phyloP scores from a whole-genome alignment of 1,140 invertebrate genomes.

The Cheumatopsyche charites region DNA sequence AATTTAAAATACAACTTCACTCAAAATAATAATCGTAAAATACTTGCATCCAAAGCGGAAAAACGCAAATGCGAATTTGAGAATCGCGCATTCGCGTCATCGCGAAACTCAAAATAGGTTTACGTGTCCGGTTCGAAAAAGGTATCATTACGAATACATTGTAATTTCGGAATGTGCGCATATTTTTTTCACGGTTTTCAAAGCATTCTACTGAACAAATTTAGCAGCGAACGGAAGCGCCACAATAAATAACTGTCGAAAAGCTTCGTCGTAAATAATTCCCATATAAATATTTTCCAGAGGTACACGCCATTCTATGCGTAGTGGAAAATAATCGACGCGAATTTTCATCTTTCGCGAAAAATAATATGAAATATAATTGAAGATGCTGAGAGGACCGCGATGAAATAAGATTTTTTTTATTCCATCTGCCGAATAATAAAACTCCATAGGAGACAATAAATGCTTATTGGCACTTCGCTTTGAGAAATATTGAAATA shows the following conservation, averaged over 20 bases:
- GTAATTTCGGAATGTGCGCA: neutral
- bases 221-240: constrained; percentile 1
- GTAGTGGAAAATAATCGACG: neutral
- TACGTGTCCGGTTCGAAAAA: neutral
- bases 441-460: neutral
- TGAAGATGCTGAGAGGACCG: neutral
- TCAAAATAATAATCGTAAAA: too few relatives aligned
- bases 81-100: neutral
- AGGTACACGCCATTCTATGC: neutral
- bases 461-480: constrained; percentile 3
- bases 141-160: neutral
- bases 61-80: neutral
- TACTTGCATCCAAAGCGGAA: too few relatives aligned
- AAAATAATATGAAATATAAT: neutral
- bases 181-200: neutral
- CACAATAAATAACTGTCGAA: constrained; percentile 16
- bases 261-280: constrained; percentile 2
- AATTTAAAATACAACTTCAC: too few relatives aligned
- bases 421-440: neutral
- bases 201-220: neutral
- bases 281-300: neutral
- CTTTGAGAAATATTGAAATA: constrained; percentile 3
- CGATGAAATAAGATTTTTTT: neutral
- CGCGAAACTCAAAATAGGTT: neutral
- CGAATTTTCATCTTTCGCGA: neutral